Percentiles rank a stretch among this genome's conserved stretches.
Conservation (phyloP, 2,797 vertebrate genomes). For the Myripristis murdjan region DNA sequence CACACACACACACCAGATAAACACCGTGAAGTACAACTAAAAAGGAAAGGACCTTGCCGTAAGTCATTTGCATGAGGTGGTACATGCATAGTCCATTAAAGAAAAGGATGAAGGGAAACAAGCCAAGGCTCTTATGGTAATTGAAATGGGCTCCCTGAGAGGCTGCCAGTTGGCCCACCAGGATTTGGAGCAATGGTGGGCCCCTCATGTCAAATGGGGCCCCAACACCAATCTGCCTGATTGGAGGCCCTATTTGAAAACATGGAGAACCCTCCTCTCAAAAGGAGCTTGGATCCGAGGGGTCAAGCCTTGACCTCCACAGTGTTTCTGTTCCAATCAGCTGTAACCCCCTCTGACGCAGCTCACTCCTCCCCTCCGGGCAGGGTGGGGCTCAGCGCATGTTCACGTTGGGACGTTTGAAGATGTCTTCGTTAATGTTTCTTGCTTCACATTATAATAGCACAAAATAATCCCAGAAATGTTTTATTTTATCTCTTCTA, state of each 20-base stretch:
- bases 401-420: no score
- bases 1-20: slow-evolving; percentile 29
- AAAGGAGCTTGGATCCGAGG: slow-evolving; percentile 26
- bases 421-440: not conserved
- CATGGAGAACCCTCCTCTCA: slow-evolving; percentile 25
- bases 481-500: not conserved
- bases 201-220: slow-evolving; percentile 60
- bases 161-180: slow-evolving; percentile 66
- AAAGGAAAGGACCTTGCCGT: slow-evolving; percentile 58
- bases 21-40: slow-evolving; percentile 36
- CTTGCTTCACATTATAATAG: not conserved
- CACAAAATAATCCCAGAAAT: not conserved
- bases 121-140: slow-evolving; percentile 77
- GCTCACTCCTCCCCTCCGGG: slow-evolving; percentile 9
- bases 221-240: slow-evolving; percentile 78
- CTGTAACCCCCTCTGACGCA: not conserved
- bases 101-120: slow-evolving; percentile 58
- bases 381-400: no score
- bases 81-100: slow-evolving; percentile 68
- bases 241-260: slow-evolving; percentile 70
- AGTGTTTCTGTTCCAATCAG: slow-evolving; percentile 34
- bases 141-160: slow-evolving; percentile 74
- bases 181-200: slow-evolving; percentile 57
- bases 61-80: slow-evolving; percentile 61
- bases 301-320: slow-evolving; percentile 60